Base-by-base conservation (phyloP, 2,888 invertebrate species). In the Pseudococcus longispinus region DNA sequence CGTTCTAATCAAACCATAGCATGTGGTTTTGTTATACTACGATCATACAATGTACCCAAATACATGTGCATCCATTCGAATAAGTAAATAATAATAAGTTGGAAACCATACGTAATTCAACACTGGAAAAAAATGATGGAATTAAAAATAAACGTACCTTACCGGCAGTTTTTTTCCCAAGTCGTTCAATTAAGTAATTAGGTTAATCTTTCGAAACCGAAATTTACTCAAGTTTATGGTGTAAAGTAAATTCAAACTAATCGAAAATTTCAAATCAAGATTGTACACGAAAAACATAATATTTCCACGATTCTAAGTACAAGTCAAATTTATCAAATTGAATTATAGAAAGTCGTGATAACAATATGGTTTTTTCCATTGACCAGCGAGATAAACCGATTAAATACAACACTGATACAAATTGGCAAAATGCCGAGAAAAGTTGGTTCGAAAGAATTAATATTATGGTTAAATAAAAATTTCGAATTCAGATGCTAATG, bases 341-440 rank as follows among this genome's bases (percentile, higher is more conserved):
- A 65, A 65, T 26, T 65, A 4, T 26, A 11, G 26, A 65, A 13
- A 26, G 1, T 26, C 13, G 65, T 26, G 26, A 6, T 65, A 65
- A 11, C 26, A 65, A 65, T 26, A 65, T 26, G 13, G 13, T 26
- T 65, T 65, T 65, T 77, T 77, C 15, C 77, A 37, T n/a, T 13
- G 37, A n/a, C n/a, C 37, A 77, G 37, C 3, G n/a, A 77, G 8
- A 77, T 32, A 9, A 15, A n/a, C 26, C n/a, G 37, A 77, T 26
- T 77, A 77, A 77, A 77, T 77, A 37, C 29, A 32, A 77, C 77
- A 74, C 37, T 15, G 37, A n/a, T 37, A 77, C n/a, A 18, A 77
- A n/a, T 77, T 77, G 77, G 77, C 77, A 77, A 32, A 37, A 37
- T n/a, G 77, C 32, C 77, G 70, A n/a, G n/a, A 74, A 74, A n/a